A percentile compares a stretch with the other conserved stretches of the same genome.
phyloP scores from a whole-genome alignment of 2,113 vertebrate species.

The Suncus etruscus region DNA sequence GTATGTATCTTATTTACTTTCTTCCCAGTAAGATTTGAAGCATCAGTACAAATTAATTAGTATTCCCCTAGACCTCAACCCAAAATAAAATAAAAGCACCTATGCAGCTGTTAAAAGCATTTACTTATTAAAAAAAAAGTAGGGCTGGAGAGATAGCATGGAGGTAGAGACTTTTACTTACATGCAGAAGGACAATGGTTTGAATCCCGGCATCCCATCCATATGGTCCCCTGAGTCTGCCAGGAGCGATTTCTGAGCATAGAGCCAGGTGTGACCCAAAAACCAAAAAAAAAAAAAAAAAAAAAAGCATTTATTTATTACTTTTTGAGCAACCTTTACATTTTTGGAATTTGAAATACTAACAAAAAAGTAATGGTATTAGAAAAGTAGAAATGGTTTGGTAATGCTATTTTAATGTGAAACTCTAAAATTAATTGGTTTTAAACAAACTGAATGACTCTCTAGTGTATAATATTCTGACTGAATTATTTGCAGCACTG shows the following conservation, averaged over 20 bases:
- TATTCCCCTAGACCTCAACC: too few relatives aligned
- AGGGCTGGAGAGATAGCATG: too few relatives aligned
- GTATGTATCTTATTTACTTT: too few relatives aligned
- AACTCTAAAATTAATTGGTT: conserved; percentile 13
- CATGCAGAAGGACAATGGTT: too few relatives aligned
- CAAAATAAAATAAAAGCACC: neutral
- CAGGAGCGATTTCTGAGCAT: too few relatives aligned
- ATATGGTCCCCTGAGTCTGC: too few relatives aligned
- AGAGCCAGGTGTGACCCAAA: too few relatives aligned
- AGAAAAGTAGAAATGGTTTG: conserved; percentile 22
- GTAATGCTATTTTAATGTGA: conserved; percentile 24
- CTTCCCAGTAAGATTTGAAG: neutral
- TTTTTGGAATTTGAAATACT: conserved; percentile 20
- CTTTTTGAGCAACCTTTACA: conserved; percentile 21
- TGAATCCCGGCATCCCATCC: too few relatives aligned
- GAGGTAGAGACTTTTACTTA: too few relatives aligned
- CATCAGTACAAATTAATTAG: neutral
- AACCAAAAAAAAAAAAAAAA: too few relatives aligned
- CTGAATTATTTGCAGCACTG: neutral
- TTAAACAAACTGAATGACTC: neutral
- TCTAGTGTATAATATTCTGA: conserved; percentile 11
- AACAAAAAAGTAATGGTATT: conserved; percentile 1
- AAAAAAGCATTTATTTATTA: neutral
- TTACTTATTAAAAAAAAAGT: too few relatives aligned
- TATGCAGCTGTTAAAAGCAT: neutral